Percentiles rank a stretch among this genome's conserved stretches.
Evolutionary conservation across 2,113 vertebrate species (phyloP).

Genomic region (Trochalopteron elliotii): DNA sequence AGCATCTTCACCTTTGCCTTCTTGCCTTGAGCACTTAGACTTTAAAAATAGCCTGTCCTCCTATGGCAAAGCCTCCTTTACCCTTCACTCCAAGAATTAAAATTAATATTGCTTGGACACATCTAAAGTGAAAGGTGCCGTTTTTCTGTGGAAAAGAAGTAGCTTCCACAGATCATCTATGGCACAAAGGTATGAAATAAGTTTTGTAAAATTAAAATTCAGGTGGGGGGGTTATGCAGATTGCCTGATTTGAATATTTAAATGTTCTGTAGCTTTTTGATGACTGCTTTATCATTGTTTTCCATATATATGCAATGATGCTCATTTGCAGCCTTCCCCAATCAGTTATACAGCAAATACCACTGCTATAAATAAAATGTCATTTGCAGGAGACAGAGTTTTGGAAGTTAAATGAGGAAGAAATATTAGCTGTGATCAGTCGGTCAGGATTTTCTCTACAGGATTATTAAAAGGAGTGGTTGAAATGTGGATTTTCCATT

Average conservation of each 20-base stretch:
- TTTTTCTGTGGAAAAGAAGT: background rate
- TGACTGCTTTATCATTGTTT: constrained; percentile 68
- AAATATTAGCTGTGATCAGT: background rate
- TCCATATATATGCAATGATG: constrained; percentile 48
- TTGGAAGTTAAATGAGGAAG: constrained; percentile 64
- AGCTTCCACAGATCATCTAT: background rate
- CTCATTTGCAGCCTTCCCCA: constrained; percentile 65
- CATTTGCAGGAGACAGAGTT: constrained; percentile 54
- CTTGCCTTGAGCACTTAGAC: background rate
- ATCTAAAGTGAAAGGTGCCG: background rate
- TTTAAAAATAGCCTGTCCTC: background rate
- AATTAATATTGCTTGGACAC: background rate
- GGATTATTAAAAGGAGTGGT: background rate
- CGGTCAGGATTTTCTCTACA: constrained; percentile 15
- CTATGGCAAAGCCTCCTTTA: background rate
- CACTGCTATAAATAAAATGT: constrained; percentile 68
- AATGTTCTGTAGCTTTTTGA: constrained; percentile 65
- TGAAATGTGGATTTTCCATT: background rate
- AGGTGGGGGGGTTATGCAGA: constrained; percentile 39
- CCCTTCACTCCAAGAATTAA: background rate
- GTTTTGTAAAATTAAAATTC: constrained; percentile 63
- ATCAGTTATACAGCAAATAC: constrained; percentile 65
- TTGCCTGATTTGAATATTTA: constrained; percentile 67
- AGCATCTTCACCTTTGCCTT: background rate
- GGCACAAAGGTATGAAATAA: constrained; percentile 25